These are phyloP conservation scores for Colossoma macropomum DNA, from an alignment of 2,113 vertebrate species.

Conservation along the genomic window DNA sequence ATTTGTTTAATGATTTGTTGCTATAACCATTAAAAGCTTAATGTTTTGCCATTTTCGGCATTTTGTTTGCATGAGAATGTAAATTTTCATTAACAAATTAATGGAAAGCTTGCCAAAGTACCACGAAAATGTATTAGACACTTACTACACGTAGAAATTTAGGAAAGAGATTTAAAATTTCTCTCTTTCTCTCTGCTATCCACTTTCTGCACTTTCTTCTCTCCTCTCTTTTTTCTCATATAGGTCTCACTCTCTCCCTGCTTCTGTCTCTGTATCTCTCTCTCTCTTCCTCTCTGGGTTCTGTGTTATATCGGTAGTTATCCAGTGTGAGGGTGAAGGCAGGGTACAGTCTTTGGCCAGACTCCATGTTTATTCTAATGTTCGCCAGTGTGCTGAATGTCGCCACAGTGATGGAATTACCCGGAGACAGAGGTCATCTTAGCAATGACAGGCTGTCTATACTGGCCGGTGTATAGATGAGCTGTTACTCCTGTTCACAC, in stretches of 20 bases:
- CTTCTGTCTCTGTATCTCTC: background rate
- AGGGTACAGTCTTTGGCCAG: constrained; percentile 41
- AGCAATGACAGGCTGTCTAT: constrained; percentile 24
- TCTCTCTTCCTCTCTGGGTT: background rate
- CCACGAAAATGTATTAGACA: no score
- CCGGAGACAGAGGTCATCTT: background rate
- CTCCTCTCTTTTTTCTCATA: background rate
- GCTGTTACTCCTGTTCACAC: constrained; percentile 1
- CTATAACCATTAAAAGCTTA: no score
- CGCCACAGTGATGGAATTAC: constrained; percentile 28
- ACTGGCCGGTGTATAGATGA: background rate
- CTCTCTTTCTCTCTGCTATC: no score
- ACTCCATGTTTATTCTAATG: constrained; percentile 41
- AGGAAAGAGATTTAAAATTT: no score
- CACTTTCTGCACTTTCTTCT: background rate
- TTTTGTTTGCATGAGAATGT: no score
- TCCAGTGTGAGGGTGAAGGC: constrained; percentile 25
- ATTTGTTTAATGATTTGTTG: no score
- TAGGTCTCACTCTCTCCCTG: background rate
- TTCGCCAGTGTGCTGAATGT: constrained; percentile 23
- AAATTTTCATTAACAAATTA: no score
- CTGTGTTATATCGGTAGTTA: constrained; percentile 36
- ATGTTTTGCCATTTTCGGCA: no score
- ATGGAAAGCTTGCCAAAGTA: no score
- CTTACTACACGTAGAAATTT: no score